These are phyloP conservation scores for Catocala nupta DNA, from an alignment of 2,888 invertebrate species.

Conservation along the genomic window DNA sequence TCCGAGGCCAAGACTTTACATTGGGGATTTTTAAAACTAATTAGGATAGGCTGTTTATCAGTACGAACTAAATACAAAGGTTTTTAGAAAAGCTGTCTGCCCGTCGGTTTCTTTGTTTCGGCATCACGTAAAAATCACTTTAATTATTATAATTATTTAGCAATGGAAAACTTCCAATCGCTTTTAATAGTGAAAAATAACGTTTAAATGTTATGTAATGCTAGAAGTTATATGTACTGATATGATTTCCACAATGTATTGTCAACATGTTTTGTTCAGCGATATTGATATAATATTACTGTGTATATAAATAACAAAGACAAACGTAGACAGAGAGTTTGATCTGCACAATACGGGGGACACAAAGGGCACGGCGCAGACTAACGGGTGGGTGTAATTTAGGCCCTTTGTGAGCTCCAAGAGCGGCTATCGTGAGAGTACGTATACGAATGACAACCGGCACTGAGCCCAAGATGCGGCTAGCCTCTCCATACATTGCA, in stretches of 20 bases:
- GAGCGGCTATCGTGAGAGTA: slow-evolving; percentile 23
- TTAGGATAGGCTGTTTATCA: too few species aligned
- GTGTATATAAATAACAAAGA: slow-evolving; percentile 40
- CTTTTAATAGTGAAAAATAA: too few species aligned
- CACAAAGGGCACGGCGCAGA: slow-evolving; percentile 61
- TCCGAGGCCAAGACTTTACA: too few species aligned
- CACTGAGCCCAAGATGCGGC: slow-evolving; percentile 52
- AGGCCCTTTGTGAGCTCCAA: slow-evolving; percentile 67
- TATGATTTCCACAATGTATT: background rate
- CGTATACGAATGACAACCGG: slow-evolving; percentile 54
- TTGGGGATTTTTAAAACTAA: too few species aligned
- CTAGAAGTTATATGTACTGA: background rate
- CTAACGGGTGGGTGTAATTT: slow-evolving; percentile 68
- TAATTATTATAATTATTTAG: too few species aligned
- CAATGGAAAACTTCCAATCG: too few species aligned
- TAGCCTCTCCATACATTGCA: slow-evolving; percentile 55
- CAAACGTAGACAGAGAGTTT: slow-evolving; percentile 58
- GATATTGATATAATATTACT: slow-evolving; percentile 11
- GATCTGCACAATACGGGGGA: slow-evolving; percentile 62
- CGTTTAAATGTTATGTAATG: background rate
- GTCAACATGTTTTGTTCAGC: background rate
- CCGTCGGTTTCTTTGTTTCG: too few species aligned
- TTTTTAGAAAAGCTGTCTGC: too few species aligned
- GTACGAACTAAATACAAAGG: too few species aligned
- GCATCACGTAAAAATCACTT: too few species aligned